These are phyloP conservation scores for Synanthedon formicaeformis DNA, from an alignment of 2,888 invertebrate genomes.

Conservation along the genomic window DNA sequence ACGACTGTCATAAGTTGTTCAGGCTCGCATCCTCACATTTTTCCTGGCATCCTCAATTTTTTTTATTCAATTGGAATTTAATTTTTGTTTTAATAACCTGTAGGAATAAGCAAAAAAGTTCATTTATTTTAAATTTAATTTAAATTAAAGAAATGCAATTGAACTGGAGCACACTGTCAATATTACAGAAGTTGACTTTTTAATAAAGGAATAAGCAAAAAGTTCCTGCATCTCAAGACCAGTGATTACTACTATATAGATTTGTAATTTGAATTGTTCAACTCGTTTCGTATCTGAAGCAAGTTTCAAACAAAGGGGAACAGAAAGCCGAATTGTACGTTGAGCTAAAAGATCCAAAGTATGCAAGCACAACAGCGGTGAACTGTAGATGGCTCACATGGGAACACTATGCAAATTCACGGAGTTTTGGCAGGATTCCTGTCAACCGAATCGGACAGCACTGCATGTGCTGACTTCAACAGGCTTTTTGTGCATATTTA, in stretches of 20 bases:
- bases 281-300: constrained; percentile 7
- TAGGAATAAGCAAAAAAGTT: no score
- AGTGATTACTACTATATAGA: constrained; percentile 3
- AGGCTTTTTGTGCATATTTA: no score
- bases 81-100: no score
- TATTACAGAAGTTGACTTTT: no score
- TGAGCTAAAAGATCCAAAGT: constrained; percentile 24
- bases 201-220: no score
- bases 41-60: no score
- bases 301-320: constrained; percentile 12
- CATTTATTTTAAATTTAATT: no score
- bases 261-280: constrained; percentile 9
- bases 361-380: constrained; percentile 18
- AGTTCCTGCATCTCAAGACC: not conserved
- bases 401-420: constrained; percentile 51
- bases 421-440: constrained; percentile 32
- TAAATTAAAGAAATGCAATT: no score
- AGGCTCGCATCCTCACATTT: no score
- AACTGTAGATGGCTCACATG: constrained; percentile 41
- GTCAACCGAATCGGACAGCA: constrained; percentile 17
- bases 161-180: no score
- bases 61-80: no score
- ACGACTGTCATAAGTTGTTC: no score
- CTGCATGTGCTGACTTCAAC: not conserved
- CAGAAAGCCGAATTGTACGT: constrained; percentile 11